Evolutionary conservation across 2,113 vertebrate species (phyloP), one percentile per base, ranked within the genome.

Genomic region (Echinops telfairi): DNA sequence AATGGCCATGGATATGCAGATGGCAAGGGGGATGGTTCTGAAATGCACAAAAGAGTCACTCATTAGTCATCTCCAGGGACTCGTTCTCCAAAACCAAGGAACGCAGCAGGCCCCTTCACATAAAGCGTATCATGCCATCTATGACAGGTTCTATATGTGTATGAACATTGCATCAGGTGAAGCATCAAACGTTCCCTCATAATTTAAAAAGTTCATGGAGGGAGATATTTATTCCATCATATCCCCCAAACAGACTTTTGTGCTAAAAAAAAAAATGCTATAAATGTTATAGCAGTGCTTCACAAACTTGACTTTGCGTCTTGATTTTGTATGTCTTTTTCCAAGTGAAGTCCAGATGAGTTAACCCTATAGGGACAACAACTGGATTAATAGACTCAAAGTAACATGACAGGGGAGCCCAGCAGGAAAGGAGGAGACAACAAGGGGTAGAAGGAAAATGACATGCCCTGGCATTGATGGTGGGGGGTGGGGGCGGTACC

Each of bases 1-100:
- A 78, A 99, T 98, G 66, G 88, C 98, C 99, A 99, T 99, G 97
- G 99, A 99, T 97, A 99, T 98, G 88, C 99, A 99, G 97, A 99
- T 99, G 57, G 99, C 99, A 31, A 99, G 98, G 47, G 99, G 99
- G 86, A 99, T 95, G 15, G 98, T 99, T 98, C 99, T 99, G 98
- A 97, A 98, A 98, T 17, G 94, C 94, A 98, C 95, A 95, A 97
- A 95, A 76, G 58, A 96, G 95, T 91, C 86, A 73, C 82, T 93
- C 89, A 95, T 96, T 97, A 96, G 88, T 93, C 95, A 90, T 88
- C 93, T 95, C 85, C 7, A 83, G 68, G 36, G 88, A 94, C 82
- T 92, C 90, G 23, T 87, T 84, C 83, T 91, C 97, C 91, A 70
- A 94, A 92, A 94, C 83, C 94, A 84, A 97, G 94, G 88, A 83